phyloP scores from a whole-genome alignment of 2,797 vertebrate species.

The Salmo trutta region DNA sequence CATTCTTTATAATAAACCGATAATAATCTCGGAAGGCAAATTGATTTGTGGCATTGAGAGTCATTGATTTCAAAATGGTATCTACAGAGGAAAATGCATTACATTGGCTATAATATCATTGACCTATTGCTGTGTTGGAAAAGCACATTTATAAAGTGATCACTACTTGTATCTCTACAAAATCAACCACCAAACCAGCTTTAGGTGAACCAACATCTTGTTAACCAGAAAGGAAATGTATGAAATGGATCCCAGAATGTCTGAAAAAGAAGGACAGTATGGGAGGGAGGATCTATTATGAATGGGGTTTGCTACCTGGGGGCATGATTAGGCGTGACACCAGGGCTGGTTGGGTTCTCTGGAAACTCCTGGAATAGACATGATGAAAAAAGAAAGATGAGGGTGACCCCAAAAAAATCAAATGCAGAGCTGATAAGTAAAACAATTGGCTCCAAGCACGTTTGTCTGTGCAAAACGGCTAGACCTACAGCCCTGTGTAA shows the following conservation, averaged over 20 bases:
- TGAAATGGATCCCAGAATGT: constrained; percentile 73
- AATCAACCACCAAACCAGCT: constrained; percentile 57
- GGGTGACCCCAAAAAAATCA: constrained; percentile 77
- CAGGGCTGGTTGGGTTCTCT: constrained; percentile 82
- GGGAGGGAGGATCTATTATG: constrained; percentile 75
- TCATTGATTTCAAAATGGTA: constrained; percentile 31
- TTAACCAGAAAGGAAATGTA: constrained; percentile 57
- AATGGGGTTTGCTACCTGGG: constrained; percentile 84
- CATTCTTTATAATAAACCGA: constrained; percentile 34
- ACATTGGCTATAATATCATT: neutral
- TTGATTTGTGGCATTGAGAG: neutral
- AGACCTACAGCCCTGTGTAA: neutral
- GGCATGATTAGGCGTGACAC: constrained; percentile 84
- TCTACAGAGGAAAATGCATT: constrained; percentile 21
- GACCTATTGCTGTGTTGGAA: constrained; percentile 27
- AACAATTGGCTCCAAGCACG: constrained; percentile 36
- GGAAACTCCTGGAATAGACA: constrained; percentile 89
- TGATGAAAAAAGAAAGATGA: constrained; percentile 84
- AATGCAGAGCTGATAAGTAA: constrained; percentile 69
- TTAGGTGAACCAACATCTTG: constrained; percentile 45
- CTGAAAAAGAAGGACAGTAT: constrained; percentile 75
- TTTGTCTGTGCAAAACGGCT: constrained; percentile 1
- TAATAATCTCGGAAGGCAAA: constrained; percentile 40
- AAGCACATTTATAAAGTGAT: neutral
- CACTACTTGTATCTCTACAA: constrained; percentile 11